Evolutionary conservation across 2,113 vertebrate genomes (phyloP), one percentile per base, ranked within the genome.

Genomic region (Semicossyphus pulcher): DNA sequence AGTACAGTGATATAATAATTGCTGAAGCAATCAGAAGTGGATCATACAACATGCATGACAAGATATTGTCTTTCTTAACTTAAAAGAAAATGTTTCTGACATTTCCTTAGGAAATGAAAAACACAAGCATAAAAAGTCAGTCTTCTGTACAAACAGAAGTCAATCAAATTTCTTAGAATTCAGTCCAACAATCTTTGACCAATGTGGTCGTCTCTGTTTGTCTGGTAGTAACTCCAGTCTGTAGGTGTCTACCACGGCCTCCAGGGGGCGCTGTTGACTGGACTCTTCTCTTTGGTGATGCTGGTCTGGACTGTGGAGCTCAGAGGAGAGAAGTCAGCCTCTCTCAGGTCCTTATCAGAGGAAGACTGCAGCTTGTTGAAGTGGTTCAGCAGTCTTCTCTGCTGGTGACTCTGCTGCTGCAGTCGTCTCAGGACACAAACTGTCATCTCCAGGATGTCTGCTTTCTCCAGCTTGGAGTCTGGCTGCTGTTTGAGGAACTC

Each of bases 391-490:
- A 76, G 62, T 75, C 72, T 82, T 53, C 53, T 78, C 42, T 63
- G 41, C 18, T 44, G 41, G 1, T 56, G 61, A 18, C 2, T 3
- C 26, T 72, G 69, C 51, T 88, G 81, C 49, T 73, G 78, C 67
- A 88, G 81, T 15, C 44, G 83, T 87, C 41, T 89, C 21, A 91
- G 53, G 59, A 52, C 68, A 42, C 47, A 82, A 16, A 92, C 87
- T 0, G 78, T 76, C 86, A 88, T 90, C 83, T 94, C 89, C 87
- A 90, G 81, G 73, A 92, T 82, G 58, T 92, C 89, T 53, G 89
- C 37, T 85, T 93, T 93, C 85, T 93, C 88, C 80, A 92, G 83
- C 86, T 87, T 92, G 83, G 77, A 91, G 77, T 93, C 89, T 41
- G 87, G 76, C 66, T 91, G 79, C 78, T 89, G 85, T 72, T 86